These are phyloP conservation scores for Cettia cetti DNA, from an alignment of 2,113 vertebrate species.

Conservation along the genomic window DNA sequence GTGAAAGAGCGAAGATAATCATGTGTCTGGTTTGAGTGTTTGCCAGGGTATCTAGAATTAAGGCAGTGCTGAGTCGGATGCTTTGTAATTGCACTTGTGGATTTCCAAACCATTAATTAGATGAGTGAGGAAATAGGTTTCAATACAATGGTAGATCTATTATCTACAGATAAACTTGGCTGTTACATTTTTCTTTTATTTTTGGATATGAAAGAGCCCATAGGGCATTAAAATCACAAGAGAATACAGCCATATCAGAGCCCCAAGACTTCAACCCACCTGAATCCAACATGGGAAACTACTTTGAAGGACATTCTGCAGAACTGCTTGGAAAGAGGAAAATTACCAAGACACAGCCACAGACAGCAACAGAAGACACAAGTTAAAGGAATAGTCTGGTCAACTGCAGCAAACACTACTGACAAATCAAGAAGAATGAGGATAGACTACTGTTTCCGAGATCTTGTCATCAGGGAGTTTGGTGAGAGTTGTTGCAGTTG, in stretches of 20 bases:
- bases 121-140: background rate
- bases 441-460: constrained; percentile 53
- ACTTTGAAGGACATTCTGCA: background rate
- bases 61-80: background rate
- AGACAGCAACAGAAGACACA: background rate
- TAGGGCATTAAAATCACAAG: background rate
- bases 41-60: background rate
- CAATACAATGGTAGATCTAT: background rate
- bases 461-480: constrained; percentile 48
- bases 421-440: constrained; percentile 44
- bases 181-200: background rate
- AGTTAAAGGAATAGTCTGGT: background rate
- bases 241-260: background rate
- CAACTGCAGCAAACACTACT: background rate
- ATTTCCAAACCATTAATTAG: background rate
- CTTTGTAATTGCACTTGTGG: background rate
- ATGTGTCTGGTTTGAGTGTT: background rate
- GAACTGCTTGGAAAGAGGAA: background rate
- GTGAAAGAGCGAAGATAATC: background rate
- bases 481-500: constrained; percentile 43
- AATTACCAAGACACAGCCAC: background rate
- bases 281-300: background rate
- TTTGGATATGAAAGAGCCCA: background rate
- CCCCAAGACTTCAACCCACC: background rate
- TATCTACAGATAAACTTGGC: background rate